Percentiles rank a stretch among this genome's conserved stretches.
Conservation (phyloP, 2,113 vertebrate genomes). For the Ptychochromis oligacanthus region DNA sequence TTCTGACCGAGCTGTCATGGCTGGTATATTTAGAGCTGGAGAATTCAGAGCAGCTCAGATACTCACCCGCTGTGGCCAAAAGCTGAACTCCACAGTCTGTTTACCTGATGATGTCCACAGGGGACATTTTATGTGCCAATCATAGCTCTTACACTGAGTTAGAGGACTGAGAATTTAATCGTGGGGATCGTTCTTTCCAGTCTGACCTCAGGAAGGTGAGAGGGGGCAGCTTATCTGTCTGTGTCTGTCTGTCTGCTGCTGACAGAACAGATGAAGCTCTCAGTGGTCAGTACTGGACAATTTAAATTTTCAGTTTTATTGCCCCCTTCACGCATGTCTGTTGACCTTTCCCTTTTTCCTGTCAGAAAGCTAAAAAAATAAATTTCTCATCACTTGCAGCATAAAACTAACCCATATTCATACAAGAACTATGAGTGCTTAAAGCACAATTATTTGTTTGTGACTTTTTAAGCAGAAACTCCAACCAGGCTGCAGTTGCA, state of each 20-base stretch:
- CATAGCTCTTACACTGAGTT: not conserved
- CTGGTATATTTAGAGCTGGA: slow-evolving; percentile 78
- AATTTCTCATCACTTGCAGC: too few relatives aligned
- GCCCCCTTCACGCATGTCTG: not conserved
- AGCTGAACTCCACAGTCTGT: slow-evolving; percentile 68
- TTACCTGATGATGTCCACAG: slow-evolving; percentile 63
- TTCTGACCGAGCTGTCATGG: slow-evolving; percentile 61
- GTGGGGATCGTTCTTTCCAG: slow-evolving; percentile 53
- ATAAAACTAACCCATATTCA: not conserved
- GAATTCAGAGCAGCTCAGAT: slow-evolving; percentile 67
- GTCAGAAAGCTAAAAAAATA: not conserved
- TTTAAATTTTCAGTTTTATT: not conserved
- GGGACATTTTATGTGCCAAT: slow-evolving; percentile 24
- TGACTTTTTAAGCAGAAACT: too few relatives aligned
- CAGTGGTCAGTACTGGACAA: not conserved
- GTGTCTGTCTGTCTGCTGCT: slow-evolving; percentile 2
- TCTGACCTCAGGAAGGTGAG: slow-evolving; percentile 29
- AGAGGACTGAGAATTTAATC: slow-evolving; percentile 13
- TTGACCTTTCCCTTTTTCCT: not conserved
- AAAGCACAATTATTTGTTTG: not conserved
- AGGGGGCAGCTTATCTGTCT: slow-evolving; percentile 33
- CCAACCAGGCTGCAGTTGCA: too few relatives aligned
- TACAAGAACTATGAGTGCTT: not conserved
- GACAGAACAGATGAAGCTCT: slow-evolving; percentile 10
- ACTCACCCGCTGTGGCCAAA: slow-evolving; percentile 46